A percentile compares a stretch with the other conserved stretches of the same genome.
Conservation (phyloP, 2,113 vertebrate species). For the Channa maculata region DNA sequence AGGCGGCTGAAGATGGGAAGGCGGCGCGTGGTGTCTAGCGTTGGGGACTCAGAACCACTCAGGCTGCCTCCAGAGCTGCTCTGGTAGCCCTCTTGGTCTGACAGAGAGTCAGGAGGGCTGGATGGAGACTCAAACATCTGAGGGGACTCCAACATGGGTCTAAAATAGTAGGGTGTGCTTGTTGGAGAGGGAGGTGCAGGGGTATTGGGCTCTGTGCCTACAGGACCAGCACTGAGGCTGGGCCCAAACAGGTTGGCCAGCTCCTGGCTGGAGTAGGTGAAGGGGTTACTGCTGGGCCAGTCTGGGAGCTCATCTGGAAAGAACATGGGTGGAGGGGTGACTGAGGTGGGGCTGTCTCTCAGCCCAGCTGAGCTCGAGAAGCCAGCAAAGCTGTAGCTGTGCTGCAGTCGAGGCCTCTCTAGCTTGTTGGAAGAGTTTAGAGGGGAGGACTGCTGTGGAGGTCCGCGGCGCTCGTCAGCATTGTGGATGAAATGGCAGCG, state of each 20-base stretch:
- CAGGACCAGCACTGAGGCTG: slow-evolving; percentile 87
- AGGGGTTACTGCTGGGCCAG: slow-evolving; percentile 96
- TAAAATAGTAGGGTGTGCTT: slow-evolving; percentile 88
- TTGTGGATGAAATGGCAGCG: slow-evolving; percentile 99
- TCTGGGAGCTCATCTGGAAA: slow-evolving; percentile 91
- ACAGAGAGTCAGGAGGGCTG: slow-evolving; percentile 96
- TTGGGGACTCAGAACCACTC: slow-evolving; percentile 95
- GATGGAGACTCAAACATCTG: slow-evolving; percentile 92
- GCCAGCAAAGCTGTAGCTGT: slow-evolving; percentile 98
- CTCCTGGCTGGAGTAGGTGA: slow-evolving; percentile 99
- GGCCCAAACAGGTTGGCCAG: slow-evolving; percentile 94
- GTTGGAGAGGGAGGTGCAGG: slow-evolving; percentile 86
- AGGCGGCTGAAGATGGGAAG: slow-evolving; percentile 99
- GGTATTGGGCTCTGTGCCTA: slow-evolving; percentile 82
- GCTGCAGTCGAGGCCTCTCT: slow-evolving; percentile 95
- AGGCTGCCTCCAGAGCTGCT: slow-evolving; percentile 97
- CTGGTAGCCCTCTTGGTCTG: slow-evolving; percentile 98
- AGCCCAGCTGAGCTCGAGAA: slow-evolving; percentile 91
- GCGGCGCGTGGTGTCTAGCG: slow-evolving; percentile 95
- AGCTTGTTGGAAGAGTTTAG: slow-evolving; percentile 84
- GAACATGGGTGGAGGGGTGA: slow-evolving; percentile 96
- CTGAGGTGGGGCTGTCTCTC: slow-evolving; percentile 97
- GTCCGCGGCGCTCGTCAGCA: slow-evolving; percentile 93
- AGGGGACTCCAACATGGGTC: slow-evolving; percentile 94
- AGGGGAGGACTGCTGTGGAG: slow-evolving; percentile 83